Percentiles rank a stretch among this genome's conserved stretches.
These are phyloP conservation scores for Sorex fumeus DNA, from an alignment of 2,113 vertebrate genomes.

Conservation along the genomic window DNA sequence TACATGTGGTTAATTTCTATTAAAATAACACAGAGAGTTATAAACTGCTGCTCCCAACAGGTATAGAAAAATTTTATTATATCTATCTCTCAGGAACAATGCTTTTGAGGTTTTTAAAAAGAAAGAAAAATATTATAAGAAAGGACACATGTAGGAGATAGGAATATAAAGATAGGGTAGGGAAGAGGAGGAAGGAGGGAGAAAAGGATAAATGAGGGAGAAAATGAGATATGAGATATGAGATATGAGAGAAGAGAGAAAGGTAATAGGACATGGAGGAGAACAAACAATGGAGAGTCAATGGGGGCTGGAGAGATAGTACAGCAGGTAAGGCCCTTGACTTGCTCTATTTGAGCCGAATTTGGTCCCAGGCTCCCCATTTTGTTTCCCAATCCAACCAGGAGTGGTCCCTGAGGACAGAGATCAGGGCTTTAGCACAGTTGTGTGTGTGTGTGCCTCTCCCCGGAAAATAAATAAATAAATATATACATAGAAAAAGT, in stretches of 20 bases:
- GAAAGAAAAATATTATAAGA: background rate
- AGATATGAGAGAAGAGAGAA: no score
- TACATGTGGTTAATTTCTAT: background rate
- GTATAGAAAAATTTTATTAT: background rate
- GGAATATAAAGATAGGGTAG: background rate
- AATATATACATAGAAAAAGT: no score
- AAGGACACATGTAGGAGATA: background rate
- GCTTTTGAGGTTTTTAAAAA: constrained; percentile 28
- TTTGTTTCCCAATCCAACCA: no score
- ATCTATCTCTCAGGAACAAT: background rate
- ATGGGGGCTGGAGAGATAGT: no score
- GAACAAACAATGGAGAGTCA: background rate
- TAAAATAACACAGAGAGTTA: background rate
- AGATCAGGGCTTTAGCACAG: no score
- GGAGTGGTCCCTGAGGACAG: no score
- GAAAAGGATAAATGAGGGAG: background rate
- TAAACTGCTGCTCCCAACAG: background rate
- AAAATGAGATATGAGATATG: no score
- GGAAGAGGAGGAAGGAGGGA: background rate
- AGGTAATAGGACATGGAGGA: background rate
- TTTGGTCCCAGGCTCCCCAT: no score
- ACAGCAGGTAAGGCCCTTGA: no score
- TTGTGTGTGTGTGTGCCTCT: no score
- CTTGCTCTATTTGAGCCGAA: no score
- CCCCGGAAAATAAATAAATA: no score